These are phyloP conservation scores for Notamacropus eugenii DNA, from an alignment of 2,797 vertebrate genomes.

Conservation along the genomic window DNA sequence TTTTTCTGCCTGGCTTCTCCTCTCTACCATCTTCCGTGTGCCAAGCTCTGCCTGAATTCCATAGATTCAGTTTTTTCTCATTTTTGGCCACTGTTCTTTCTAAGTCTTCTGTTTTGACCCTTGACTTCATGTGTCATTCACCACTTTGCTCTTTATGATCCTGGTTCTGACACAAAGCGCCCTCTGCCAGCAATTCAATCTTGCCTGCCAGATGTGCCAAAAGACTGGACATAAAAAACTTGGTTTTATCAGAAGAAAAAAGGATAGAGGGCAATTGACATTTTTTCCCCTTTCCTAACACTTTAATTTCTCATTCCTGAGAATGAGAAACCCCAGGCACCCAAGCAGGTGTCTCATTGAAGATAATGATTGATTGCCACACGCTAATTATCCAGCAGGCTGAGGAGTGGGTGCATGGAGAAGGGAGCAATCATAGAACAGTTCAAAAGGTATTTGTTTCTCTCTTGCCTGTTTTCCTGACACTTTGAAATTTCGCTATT, in stretches of 20 bases:
- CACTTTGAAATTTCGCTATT: conserved; percentile 33
- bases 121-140: not conserved
- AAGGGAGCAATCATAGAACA: conserved; percentile 42
- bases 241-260: not conserved
- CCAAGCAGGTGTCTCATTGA: not conserved
- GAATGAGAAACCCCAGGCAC: not conserved
- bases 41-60: not conserved
- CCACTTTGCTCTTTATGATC: not conserved
- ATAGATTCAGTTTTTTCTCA: not conserved
- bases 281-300: not conserved
- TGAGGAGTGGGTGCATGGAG: conserved; percentile 26
- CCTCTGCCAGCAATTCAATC: not conserved
- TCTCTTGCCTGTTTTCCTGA: conserved; percentile 40
- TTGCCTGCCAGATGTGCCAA: not conserved
- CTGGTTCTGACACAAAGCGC: not conserved
- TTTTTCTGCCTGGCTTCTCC: not conserved
- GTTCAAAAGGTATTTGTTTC: conserved; percentile 63
- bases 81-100: not conserved
- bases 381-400: conserved; percentile 53
- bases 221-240: not conserved
- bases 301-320: not conserved
- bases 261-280: not conserved
- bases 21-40: not conserved
- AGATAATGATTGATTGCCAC: conserved; percentile 20
- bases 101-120: not conserved